phyloP scores from a whole-genome alignment of 1,140 invertebrate genomes.

The Neuroterus valhalla region DNA sequence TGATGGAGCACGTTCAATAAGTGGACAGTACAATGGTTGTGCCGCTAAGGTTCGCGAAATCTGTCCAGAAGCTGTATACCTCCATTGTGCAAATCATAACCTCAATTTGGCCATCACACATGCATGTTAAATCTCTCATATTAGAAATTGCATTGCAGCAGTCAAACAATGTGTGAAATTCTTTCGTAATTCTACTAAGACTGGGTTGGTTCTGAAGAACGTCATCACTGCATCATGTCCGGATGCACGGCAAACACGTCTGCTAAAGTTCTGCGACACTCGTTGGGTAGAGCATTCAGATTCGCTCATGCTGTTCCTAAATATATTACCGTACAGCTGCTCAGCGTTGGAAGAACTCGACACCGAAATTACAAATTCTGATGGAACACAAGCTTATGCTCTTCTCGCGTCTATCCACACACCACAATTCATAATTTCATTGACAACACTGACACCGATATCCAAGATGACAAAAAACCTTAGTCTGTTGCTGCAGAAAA shows the following conservation, averaged over 20 bases:
- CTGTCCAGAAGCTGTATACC: not conserved
- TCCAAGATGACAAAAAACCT: not conserved
- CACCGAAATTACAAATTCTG: not conserved
- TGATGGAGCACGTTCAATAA: constrained; percentile 20
- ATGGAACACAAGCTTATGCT: not conserved
- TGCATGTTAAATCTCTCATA: not conserved
- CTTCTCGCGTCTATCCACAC: not conserved
- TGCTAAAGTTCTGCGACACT: constrained; percentile 9
- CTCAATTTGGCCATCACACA: no score
- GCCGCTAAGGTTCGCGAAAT: no score
- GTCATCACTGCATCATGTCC: not conserved
- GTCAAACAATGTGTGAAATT: not conserved
- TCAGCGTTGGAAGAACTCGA: constrained; percentile 23
- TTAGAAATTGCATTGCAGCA: constrained; percentile 8
- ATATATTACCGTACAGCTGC: not conserved
- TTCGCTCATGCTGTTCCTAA: not conserved
- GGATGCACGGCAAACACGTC: not conserved
- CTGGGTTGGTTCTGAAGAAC: constrained; percentile 5
- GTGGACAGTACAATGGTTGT: not conserved
- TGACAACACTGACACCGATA: not conserved
- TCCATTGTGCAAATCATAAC: not conserved
- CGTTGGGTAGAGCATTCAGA: constrained; percentile 7
- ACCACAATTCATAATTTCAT: not conserved
- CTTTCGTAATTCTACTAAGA: not conserved
- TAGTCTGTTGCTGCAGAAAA: not conserved